phyloP scores from a whole-genome alignment of 2,797 vertebrate genomes.

The Lagodon rhomboides region DNA sequence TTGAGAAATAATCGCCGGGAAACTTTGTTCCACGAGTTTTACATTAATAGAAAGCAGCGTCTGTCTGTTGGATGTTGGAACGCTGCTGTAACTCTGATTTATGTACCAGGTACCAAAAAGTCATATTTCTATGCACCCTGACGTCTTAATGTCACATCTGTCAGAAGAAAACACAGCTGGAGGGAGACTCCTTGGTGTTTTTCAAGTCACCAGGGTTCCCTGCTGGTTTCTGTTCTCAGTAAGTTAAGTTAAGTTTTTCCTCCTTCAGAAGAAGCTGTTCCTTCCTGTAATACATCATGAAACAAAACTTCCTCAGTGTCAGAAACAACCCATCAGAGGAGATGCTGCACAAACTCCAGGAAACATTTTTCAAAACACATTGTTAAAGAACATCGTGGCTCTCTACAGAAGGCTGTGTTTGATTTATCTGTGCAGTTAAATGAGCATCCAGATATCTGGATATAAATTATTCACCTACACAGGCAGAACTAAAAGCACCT shows the following conservation, averaged over 20 bases:
- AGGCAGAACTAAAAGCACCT: background rate
- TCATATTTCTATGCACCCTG: background rate
- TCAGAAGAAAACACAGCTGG: background rate
- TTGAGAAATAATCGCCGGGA: conserved; percentile 11
- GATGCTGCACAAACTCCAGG: too few relatives aligned
- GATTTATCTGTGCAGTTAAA: background rate
- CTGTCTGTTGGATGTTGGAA: background rate
- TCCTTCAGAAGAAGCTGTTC: background rate
- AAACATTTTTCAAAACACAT: too few relatives aligned
- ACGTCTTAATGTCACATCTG: background rate
- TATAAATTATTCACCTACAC: background rate
- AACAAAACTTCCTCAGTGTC: background rate
- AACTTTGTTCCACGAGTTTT: conserved; percentile 17
- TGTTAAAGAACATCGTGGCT: too few relatives aligned
- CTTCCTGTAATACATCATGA: background rate
- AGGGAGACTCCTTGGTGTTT: background rate
- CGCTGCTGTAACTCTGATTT: background rate
- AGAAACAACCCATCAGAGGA: background rate
- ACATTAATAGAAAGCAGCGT: background rate
- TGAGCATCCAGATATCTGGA: background rate
- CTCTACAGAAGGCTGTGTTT: too few relatives aligned
- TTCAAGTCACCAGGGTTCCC: background rate
- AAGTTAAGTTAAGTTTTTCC: background rate
- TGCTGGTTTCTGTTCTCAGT: conserved; percentile 1
- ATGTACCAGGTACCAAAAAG: background rate